Base-by-base conservation (phyloP, 2,797 vertebrate genomes). In the Danionella dracula region DNA sequence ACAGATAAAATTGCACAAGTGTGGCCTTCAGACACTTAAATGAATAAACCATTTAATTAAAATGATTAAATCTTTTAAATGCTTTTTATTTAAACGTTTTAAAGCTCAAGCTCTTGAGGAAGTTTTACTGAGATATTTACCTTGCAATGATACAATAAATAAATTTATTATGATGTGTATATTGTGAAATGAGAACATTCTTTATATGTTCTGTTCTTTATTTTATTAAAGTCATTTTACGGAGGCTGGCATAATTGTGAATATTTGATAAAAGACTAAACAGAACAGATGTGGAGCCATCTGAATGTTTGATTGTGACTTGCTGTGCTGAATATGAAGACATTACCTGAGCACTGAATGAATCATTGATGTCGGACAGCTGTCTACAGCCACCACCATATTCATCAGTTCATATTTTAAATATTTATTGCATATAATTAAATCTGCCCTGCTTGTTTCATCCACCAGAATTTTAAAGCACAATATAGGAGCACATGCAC, bases 351-450 rank as follows among this genome's bases (percentile, higher is more conserved):
- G 85, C 79, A 86, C 82, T 53, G 71, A 72, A 91, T 92, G 80
- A 90, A 91, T 90, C 83, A 92, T 91, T 86, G 81, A 92, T 90
- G 84, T 87, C 81, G 38, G 88, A 87, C 88, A 90, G 87, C 87
- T 90, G 89, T 84, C 80, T 78, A 66, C 68, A 83, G 86, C 75
- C 85, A 71, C 78, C 81, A 58, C 53, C 58, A 56, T 48, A 59
- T 59, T 38, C 31, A 60, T 64, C 45, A 41, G 38, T 23, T n/a
- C 19, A 38, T 32, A 42, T 53, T 38, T 72, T 27, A 76, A 76
- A 76, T 57, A 76, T 76, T 70, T 21, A 69, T 62, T 48, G 13
- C 16, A 40, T 58, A 20, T 66, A 57, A 61, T 66, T 70, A 41
- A 35, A 58, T 58, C 35, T 57, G 54, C 12, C 45, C 55, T 44